Conservation (phyloP, 2,113 vertebrate genomes). For the Erythrocercus mccallii region DNA sequence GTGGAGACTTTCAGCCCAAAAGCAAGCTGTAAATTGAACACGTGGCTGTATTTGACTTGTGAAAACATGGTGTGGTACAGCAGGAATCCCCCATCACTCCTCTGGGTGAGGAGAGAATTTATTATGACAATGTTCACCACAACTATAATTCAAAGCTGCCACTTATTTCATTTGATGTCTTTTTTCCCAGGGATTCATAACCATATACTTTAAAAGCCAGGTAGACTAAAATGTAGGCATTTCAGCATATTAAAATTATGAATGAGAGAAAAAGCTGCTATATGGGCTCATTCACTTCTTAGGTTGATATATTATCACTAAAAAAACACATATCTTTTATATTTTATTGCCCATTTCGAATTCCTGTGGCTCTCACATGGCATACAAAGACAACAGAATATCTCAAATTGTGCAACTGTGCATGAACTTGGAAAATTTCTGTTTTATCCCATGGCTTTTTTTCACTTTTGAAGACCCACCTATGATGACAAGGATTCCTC, state of each 20-base stretch:
- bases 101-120: not conserved
- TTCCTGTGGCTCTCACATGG: not conserved
- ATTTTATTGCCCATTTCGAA: not conserved
- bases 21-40: not conserved
- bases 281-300: not conserved
- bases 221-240: not conserved
- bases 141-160: constrained; percentile 1
- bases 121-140: not conserved
- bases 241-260: not conserved
- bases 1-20: not conserved
- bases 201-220: not conserved
- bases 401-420: not conserved
- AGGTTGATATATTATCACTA: not conserved
- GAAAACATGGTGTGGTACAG: not conserved
- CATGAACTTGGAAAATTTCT: not conserved
- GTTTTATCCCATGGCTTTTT: not conserved
- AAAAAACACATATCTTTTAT: not conserved
- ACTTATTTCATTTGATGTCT: constrained; percentile 16
- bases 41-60: not conserved
- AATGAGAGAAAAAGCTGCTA: not conserved
- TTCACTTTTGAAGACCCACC: not conserved
- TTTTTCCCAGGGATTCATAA: constrained; percentile 7
- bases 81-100: not conserved
- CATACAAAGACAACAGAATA: not conserved
- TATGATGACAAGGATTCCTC: not conserved